A percentile compares a stretch with the other conserved stretches of the same genome.
Evolutionary conservation across 2,888 invertebrate species (phyloP).

Genomic region (Mesorhabditis sp.): DNA sequence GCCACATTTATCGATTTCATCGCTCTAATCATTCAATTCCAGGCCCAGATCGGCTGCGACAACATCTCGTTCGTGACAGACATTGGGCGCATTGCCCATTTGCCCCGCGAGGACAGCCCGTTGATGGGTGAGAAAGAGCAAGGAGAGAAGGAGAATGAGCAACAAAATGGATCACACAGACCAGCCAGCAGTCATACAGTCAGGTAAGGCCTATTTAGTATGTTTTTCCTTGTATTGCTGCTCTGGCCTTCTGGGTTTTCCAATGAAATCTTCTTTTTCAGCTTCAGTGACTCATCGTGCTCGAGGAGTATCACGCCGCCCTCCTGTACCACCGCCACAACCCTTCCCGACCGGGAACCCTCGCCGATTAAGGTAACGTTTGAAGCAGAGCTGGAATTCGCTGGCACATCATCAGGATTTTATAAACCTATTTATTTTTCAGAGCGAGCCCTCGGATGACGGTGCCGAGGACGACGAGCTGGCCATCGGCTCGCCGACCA

Average conservation of each 20-base stretch:
- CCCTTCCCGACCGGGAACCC: not conserved
- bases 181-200: not conserved
- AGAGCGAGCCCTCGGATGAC: slow-evolving; percentile 3
- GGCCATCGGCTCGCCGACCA: not conserved
- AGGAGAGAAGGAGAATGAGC: slow-evolving; percentile 6
- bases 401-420: too few relatives aligned
- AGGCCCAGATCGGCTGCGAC: not conserved
- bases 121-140: not conserved
- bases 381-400: too few relatives aligned
- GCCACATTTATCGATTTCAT: not conserved
- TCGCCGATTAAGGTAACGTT: not conserved
- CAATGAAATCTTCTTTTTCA: not conserved
- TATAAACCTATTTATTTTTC: too few relatives aligned
- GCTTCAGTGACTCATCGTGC: slow-evolving; percentile 4
- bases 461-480: not conserved
- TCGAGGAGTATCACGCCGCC: not conserved
- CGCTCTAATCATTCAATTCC: not conserved
- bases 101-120: not conserved
- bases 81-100: not conserved
- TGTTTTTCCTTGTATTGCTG: not conserved
- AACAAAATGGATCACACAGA: not conserved
- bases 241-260: too few relatives aligned
- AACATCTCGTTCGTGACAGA: slow-evolving; percentile 4
- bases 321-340: not conserved
- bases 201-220: not conserved